phyloP scores from a whole-genome alignment of 2,797 vertebrate genomes.

The Masticophis lateralis region DNA sequence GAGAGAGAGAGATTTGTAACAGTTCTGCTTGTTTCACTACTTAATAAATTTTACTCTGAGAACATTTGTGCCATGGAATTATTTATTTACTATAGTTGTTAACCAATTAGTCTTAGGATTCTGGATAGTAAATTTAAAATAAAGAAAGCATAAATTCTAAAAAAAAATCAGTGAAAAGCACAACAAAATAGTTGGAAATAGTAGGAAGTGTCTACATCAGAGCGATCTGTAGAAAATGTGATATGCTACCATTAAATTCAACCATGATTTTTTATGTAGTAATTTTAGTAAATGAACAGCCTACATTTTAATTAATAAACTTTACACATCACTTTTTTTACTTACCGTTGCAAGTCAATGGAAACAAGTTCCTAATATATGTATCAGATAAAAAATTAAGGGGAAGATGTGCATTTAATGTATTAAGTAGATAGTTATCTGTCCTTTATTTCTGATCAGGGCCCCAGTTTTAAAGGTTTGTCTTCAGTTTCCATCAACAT shows the following conservation, averaged over 20 bases:
- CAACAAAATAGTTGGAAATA: neutral
- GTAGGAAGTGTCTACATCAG: neutral
- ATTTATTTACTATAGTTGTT: neutral
- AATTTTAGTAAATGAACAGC: neutral
- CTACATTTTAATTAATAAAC: neutral
- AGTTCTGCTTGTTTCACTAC: neutral
- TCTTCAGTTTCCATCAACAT: slow-evolving; percentile 3
- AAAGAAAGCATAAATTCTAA: neutral
- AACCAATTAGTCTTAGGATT: neutral
- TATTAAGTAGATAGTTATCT: neutral
- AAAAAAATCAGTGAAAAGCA: neutral
- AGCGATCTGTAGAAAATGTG: neutral
- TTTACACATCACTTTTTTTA: neutral
- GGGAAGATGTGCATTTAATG: neutral
- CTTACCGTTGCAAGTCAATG: neutral
- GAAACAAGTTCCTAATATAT: neutral
- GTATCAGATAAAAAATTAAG: neutral
- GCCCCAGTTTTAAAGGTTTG: neutral
- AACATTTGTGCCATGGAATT: neutral
- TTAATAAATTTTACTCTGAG: slow-evolving; percentile 6
- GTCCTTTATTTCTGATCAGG: neutral
- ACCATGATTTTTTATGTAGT: neutral
- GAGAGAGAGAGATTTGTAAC: neutral
- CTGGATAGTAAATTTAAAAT: neutral
- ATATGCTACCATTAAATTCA: neutral